Evolutionary conservation across 2,113 vertebrate genomes (phyloP), one percentile per base, ranked within the genome.

Genomic region (Cacatua alba): DNA sequence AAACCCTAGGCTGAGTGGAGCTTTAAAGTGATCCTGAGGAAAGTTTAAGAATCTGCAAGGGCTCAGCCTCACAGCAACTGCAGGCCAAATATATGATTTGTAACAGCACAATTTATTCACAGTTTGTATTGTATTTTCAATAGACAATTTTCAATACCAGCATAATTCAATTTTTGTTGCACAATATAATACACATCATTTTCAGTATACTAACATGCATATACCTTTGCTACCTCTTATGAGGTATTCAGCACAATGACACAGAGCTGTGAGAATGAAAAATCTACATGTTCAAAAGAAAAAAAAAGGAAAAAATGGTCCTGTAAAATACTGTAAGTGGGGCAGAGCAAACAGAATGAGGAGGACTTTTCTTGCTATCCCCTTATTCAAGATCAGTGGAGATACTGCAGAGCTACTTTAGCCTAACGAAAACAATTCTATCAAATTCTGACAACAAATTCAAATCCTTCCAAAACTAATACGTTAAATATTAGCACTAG

Each of bases 21-120:
- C 89, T 96, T 97, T 93, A 95, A 97, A 95, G 88, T 97, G 91
- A 95, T 88, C 71, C 86, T 43, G 33, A 87, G 52, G 82, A 92
- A 96, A 96, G 78, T 92, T 93, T 59, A 85, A 93, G 67, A 83
- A 78, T 92, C 64, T 83, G 41, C 55, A 94, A 88, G 29, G 75
- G 69, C 48, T 92, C 71, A 93, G 70, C 60, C 82, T 86, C 70
- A 69, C 75, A 92, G 85, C 52, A 94, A 78, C 57, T 65, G 57
- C 75, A 95, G 91, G 86, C 85, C 72, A 83, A 76, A 79, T 39
- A 67, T 10, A 86, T 33, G 23, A 83, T 55, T 85, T 88, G 18
- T 55, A 80, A 77, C 39, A 70, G 41, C 25, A 51, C 72, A 94
- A 93, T 82, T 81, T 93, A 92, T 86, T 87, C 39, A 44, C 19